Evolutionary conservation across 1,140 invertebrate genomes (phyloP).

Genomic region (Brachionus calyciflorus): DNA sequence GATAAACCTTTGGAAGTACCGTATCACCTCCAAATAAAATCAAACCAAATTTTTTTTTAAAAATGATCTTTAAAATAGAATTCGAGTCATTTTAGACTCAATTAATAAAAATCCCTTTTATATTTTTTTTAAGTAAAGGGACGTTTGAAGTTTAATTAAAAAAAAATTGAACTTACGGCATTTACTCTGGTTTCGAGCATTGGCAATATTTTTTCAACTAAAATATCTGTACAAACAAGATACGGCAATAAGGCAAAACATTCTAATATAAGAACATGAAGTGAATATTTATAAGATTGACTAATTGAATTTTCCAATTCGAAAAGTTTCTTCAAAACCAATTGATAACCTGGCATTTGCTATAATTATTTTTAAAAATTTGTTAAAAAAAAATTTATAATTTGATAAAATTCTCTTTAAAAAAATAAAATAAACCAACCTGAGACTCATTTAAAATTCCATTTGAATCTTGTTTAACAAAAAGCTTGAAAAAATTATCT

Average conservation of each 20-base stretch:
- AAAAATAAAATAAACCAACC: background rate
- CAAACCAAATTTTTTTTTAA: too few relatives aligned
- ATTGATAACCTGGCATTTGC: conserved; percentile 32
- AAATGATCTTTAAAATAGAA: too few relatives aligned
- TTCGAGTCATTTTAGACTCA: too few relatives aligned
- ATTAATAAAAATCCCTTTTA: background rate
- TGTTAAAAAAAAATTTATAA: too few relatives aligned
- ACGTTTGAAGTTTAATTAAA: background rate
- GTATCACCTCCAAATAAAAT: too few relatives aligned
- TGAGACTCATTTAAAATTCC: conserved; percentile 27
- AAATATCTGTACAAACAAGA: conserved; percentile 9
- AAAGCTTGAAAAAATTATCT: conserved; percentile 34
- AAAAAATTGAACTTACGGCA: conserved; percentile 8
- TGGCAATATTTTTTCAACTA: conserved; percentile 23
- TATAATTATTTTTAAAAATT: too few relatives aligned
- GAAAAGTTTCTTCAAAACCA: conserved; percentile 24
- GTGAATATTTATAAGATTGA: conserved; percentile 19
- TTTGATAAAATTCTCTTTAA: background rate
- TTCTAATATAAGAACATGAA: background rate
- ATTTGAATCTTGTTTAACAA: conserved; percentile 21
- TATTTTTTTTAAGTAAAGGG: background rate
- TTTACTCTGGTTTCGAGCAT: conserved; percentile 12
- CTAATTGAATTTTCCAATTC: conserved; percentile 34
- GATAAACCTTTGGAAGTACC: too few relatives aligned
- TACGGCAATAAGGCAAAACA: conserved; percentile 18